Conservation (phyloP, 2,888 invertebrate genomes). For the Imbricaverruca yamaguchii region DNA sequence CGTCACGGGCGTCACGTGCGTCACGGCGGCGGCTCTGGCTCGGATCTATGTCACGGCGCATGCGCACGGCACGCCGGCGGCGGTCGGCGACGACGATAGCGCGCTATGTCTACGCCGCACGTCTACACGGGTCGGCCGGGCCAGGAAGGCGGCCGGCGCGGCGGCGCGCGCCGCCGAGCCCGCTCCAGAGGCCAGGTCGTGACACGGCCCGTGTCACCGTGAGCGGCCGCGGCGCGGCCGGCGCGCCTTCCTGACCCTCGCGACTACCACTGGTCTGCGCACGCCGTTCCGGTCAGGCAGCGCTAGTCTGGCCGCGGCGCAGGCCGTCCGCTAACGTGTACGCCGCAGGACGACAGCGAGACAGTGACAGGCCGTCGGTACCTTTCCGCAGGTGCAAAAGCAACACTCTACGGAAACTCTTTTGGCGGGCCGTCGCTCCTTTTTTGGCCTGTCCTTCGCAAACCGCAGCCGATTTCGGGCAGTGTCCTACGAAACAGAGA, state of each 20-base stretch:
- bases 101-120: conserved; percentile 15
- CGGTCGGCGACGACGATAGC: too few species aligned
- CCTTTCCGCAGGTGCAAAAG: conserved; percentile 19
- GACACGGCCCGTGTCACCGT: background rate
- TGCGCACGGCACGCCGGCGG: conserved; percentile 24
- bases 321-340: background rate
- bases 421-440: conserved; percentile 1
- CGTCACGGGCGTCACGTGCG: background rate
- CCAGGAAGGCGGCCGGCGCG: conserved; percentile 24
- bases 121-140: conserved; percentile 28
- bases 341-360: background rate
- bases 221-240: background rate
- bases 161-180: conserved; percentile 24
- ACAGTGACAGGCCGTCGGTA: background rate
- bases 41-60: conserved; percentile 23
- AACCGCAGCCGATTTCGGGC: background rate
- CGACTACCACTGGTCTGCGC: background rate
- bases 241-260: background rate
- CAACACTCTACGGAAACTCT: conserved; percentile 1
- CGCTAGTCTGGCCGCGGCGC: background rate
- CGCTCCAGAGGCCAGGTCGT: background rate
- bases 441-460: background rate
- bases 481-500: background rate
- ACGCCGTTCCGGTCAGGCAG: background rate
- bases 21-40: conserved; percentile 19